phyloP scores from a whole-genome alignment of 2,888 invertebrate species.

The Eurytoma adleriae region DNA sequence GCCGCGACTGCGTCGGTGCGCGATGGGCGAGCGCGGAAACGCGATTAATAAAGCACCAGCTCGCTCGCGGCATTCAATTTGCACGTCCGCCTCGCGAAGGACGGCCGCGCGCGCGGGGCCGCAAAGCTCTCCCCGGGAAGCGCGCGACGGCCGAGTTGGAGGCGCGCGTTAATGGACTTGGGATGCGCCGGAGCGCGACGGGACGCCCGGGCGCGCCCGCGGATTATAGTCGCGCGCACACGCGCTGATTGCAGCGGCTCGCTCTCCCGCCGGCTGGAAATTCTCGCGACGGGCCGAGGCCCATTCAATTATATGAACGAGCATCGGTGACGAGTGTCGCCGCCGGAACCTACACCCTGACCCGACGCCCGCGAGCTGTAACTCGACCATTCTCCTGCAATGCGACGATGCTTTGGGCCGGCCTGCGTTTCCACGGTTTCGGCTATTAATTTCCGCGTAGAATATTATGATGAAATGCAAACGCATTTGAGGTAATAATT shows the following conservation, averaged over 20 bases:
- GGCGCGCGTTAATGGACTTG: not conserved
- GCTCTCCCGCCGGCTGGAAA: not conserved
- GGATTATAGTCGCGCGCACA: constrained; percentile 1
- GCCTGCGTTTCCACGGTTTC: too few relatives aligned
- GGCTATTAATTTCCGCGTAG: too few relatives aligned
- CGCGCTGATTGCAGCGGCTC: constrained; percentile 10
- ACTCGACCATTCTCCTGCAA: not conserved
- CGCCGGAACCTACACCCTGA: not conserved
- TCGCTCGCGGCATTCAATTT: constrained; percentile 22
- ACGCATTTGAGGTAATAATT: too few relatives aligned
- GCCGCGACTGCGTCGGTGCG: not conserved
- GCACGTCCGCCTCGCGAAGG: constrained; percentile 3
- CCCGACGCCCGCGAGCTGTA: not conserved
- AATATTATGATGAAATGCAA: too few relatives aligned
- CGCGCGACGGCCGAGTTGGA: not conserved
- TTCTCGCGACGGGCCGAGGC: not conserved
- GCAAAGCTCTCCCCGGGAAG: not conserved
- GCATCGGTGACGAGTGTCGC: not conserved
- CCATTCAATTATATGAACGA: not conserved
- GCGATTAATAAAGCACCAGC: constrained; percentile 21
- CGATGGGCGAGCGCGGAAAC: not conserved
- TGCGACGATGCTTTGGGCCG: too few relatives aligned
- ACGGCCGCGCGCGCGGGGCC: not conserved
- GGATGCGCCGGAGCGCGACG: not conserved
- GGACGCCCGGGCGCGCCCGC: not conserved